Percentiles rank a stretch among this genome's conserved stretches.
These are phyloP conservation scores for Myotis vivesi DNA, from an alignment of 2,797 vertebrate species.

Conservation along the genomic window DNA sequence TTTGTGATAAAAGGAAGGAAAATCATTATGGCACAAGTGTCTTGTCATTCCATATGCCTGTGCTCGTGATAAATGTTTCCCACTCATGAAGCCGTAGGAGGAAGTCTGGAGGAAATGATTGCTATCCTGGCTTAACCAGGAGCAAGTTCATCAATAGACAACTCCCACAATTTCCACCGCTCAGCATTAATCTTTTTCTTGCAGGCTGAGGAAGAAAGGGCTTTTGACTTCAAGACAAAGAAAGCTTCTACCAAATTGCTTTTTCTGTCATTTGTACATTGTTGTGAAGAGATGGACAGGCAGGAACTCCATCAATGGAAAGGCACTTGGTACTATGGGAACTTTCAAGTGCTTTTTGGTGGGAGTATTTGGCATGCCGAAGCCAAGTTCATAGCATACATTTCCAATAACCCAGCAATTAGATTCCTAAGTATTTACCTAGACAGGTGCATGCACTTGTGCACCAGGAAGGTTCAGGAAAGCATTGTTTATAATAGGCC, in stretches of 20 bases:
- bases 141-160: slow-evolving; percentile 67
- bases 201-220: slow-evolving; percentile 5
- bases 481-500: neutral
- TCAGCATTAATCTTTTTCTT: slow-evolving; percentile 54
- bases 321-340: neutral
- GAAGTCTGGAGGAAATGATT: slow-evolving; percentile 74
- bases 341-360: neutral
- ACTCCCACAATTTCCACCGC: slow-evolving; percentile 22
- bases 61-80: slow-evolving; percentile 73
- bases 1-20: slow-evolving; percentile 76
- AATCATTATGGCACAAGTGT: slow-evolving; percentile 73
- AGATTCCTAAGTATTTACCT: neutral
- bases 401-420: neutral
- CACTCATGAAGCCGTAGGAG: slow-evolving; percentile 55
- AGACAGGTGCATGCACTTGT: neutral
- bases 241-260: neutral
- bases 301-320: neutral
- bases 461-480: neutral
- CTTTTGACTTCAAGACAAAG: slow-evolving; percentile 28
- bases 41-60: slow-evolving; percentile 66
- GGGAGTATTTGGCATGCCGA: neutral
- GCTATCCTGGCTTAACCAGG: slow-evolving; percentile 57
- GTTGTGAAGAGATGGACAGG: neutral
- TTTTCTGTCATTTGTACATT: neutral
- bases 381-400: neutral